Evolutionary conservation across 1,140 invertebrate species (phyloP), one percentile per base, ranked within the genome.

Genomic region (Cydia splendana): DNA sequence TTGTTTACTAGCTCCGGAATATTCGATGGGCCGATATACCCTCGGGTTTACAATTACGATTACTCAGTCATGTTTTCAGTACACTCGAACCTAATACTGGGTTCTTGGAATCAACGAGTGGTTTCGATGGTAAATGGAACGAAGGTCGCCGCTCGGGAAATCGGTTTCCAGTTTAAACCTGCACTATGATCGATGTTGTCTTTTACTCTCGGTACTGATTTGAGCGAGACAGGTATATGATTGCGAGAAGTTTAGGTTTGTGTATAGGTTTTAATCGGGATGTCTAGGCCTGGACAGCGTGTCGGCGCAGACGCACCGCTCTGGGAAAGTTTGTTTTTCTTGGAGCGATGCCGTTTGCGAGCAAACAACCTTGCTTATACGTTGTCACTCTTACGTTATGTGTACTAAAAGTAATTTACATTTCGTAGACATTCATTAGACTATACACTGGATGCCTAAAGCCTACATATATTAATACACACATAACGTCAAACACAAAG

Each of bases 91-190:
- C 67, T 71, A 18, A 38, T 7, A 42, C 9, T 71, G 67, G 34
- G 77, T 89, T 87, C 80, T 78, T 65, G 82, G 84, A 85, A 89
- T 78, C 84, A 78, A 89, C 86, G 85, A 83, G 85, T 83, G 82
- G 76, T 65, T 79, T 82, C 80, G 81, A 53, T 45, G 24, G 77
- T 71, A 76, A 74, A 57, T 79, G 75, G 77, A 77, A 24, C 78
- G 80, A 83, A 81, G 82, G 80, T 83, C 80, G 75, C 75, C 78
- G 80, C 65, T 80, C 80, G 79, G 34, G 34, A 42, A 71, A 71
- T 71, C 67, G 20, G 30, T 69, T n/a, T 13, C 20, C 15, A 7
- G 30, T 45, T 71, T 10, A 71, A 45, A 71, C 4, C 65, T 18
- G 15, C 7, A 24, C 9, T 67, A n/a, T n/a, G 6, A 10, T 71